A percentile compares a stretch with the other conserved stretches of the same genome.
Evolutionary conservation across 2,888 invertebrate species (phyloP).

Genomic region (Parnassius smintheus): DNA sequence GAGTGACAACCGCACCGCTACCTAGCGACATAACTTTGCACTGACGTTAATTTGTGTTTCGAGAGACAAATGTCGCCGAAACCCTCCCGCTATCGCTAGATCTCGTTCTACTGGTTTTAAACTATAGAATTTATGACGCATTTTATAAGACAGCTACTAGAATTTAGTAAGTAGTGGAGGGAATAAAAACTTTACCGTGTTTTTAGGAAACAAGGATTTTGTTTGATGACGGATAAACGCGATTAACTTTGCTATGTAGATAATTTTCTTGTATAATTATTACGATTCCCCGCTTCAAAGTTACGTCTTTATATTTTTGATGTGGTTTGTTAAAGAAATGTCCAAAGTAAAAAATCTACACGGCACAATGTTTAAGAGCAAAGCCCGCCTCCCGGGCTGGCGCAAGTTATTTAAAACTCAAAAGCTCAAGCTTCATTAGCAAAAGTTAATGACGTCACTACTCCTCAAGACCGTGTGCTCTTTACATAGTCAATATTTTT

Average conservation of each 20-base stretch:
- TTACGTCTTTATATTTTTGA: conserved; percentile 57
- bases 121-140: conserved; percentile 61
- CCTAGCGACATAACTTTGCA: conserved; percentile 71
- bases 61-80: conserved; percentile 62
- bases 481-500: conserved; percentile 10
- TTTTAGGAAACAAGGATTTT: conserved; percentile 39
- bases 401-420: conserved; percentile 74
- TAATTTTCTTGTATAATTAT: conserved; percentile 1
- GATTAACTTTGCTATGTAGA: background rate
- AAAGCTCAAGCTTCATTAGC: conserved; percentile 79
- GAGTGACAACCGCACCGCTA: conserved; percentile 70
- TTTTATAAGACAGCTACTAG: conserved; percentile 70
- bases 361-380: conserved; percentile 42
- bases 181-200: conserved; percentile 46
- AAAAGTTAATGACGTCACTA: conserved; percentile 76
- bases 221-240: conserved; percentile 12
- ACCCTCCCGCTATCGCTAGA: conserved; percentile 61
- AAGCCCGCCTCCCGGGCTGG: conserved; percentile 65
- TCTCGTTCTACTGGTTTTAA: conserved; percentile 64
- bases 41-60: conserved; percentile 72
- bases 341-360: conserved; percentile 68
- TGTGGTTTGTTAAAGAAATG: conserved; percentile 67
- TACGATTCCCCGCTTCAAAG: conserved; percentile 55
- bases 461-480: conserved; percentile 47
- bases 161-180: conserved; percentile 53